phyloP scores from a whole-genome alignment of 2,888 invertebrate species.

The Macrosoma leucophasiata region DNA sequence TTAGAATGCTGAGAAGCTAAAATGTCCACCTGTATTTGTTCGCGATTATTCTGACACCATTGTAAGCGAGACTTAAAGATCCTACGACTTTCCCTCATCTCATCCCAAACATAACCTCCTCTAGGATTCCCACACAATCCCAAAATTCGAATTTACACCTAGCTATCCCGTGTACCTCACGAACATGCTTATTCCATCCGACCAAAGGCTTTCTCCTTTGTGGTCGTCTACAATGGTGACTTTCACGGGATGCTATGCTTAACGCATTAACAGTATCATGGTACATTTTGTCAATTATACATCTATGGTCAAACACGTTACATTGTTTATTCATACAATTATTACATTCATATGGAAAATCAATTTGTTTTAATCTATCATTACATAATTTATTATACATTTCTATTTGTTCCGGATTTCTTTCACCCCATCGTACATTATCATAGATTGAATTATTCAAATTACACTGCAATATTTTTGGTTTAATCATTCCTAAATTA shows the following conservation, averaged over 20 bases:
- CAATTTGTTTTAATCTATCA: too few relatives aligned
- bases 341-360: too few relatives aligned
- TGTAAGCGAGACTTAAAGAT: constrained; percentile 1
- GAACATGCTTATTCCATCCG: constrained; percentile 3
- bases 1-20: not conserved
- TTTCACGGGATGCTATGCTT: not conserved
- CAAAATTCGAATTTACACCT: not conserved
- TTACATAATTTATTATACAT: too few relatives aligned
- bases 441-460: too few relatives aligned
- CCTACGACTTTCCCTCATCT: not conserved
- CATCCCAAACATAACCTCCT: not conserved
- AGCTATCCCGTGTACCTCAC: not conserved
- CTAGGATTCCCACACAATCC: not conserved
- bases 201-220: not conserved
- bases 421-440: too few relatives aligned
- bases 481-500: too few relatives aligned
- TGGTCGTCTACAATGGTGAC: not conserved
- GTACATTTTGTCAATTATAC: not conserved
- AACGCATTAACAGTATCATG: not conserved
- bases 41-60: constrained; percentile 2
- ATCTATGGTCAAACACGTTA: not conserved
- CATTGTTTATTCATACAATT: too few relatives aligned
- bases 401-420: too few relatives aligned
- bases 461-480: too few relatives aligned
- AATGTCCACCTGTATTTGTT: constrained; percentile 2